Percentiles rank a stretch among this genome's conserved stretches.
Evolutionary conservation across 2,888 invertebrate genomes (phyloP).

Genomic region (Crepidodera aurea): DNA sequence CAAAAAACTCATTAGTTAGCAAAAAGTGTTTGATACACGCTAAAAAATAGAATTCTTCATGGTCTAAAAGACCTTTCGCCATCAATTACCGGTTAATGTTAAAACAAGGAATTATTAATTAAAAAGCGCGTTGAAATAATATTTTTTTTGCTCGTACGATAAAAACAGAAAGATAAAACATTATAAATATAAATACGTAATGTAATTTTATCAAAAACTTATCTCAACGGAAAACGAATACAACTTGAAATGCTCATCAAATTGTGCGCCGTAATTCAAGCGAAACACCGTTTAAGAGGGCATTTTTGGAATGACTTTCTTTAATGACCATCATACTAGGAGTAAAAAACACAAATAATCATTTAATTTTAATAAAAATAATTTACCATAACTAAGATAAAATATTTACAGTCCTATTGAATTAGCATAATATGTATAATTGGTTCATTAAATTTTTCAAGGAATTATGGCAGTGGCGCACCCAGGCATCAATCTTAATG

Average conservation of each 20-base stretch:
- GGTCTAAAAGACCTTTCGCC: too few species aligned
- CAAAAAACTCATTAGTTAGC: too few species aligned
- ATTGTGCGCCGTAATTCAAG: background rate
- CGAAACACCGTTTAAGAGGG: background rate
- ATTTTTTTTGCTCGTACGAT: too few species aligned
- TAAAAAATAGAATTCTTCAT: too few species aligned
- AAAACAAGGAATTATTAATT: too few species aligned
- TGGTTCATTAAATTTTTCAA: slow-evolving; percentile 14
- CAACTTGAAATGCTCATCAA: background rate
- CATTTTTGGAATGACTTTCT: background rate
- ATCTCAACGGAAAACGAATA: background rate
- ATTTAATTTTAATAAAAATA: slow-evolving; percentile 11
- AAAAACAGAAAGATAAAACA: too few species aligned
- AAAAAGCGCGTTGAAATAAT: too few species aligned
- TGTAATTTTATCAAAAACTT: background rate
- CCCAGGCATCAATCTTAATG: too few species aligned
- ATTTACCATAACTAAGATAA: slow-evolving; percentile 1
- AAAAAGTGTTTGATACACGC: too few species aligned
- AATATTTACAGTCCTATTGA: slow-evolving; percentile 9
- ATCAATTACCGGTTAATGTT: too few species aligned
- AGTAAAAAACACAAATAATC: background rate
- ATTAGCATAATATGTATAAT: slow-evolving; percentile 14
- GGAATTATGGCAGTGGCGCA: too few species aligned
- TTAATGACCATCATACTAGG: background rate
- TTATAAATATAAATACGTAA: too few species aligned